Evolutionary conservation across 2,888 invertebrate genomes (phyloP).

Genomic region (Drosophila mettleri): DNA sequence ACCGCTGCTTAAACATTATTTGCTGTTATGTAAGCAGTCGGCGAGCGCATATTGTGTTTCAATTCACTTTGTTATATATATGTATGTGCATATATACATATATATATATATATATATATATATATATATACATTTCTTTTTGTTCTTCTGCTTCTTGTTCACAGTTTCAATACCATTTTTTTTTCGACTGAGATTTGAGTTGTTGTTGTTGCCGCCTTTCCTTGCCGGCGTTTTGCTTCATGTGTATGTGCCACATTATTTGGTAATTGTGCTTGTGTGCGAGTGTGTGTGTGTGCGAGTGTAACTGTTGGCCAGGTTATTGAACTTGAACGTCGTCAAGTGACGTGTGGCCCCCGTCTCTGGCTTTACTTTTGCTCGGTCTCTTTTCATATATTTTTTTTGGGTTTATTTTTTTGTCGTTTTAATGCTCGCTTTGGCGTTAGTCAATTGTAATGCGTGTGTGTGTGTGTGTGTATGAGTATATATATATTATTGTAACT

Average conservation of each 20-base stretch:
- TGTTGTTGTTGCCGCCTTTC: conserved; percentile 36
- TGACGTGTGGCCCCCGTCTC: conserved; percentile 63
- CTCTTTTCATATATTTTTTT: conserved; percentile 44
- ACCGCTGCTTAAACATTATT: conserved; percentile 78
- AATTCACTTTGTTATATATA: conserved; percentile 52
- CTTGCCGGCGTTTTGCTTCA: conserved; percentile 74
- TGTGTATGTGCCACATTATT: conserved; percentile 77
- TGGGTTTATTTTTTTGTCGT: conserved; percentile 48
- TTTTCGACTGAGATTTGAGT: conserved; percentile 15
- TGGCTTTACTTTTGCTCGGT: conserved; percentile 28
- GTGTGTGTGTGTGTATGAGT: conserved; percentile 7
- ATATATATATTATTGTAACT: conserved; percentile 36
- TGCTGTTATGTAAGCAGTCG: conserved; percentile 77
- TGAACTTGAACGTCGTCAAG: conserved; percentile 78
- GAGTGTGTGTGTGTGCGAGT: conserved; percentile 45
- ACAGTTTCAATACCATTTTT: conserved; percentile 27
- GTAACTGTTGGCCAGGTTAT: conserved; percentile 77
- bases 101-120: background rate
- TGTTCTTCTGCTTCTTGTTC: conserved; percentile 24
- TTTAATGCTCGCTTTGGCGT: conserved; percentile 68
- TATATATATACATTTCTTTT: conserved; percentile 23
- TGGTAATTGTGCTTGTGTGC: conserved; percentile 66
- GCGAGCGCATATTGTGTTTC: conserved; percentile 71
- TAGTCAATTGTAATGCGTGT: conserved; percentile 61
- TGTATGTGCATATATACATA: background rate